phyloP scores from a whole-genome alignment of 30 jellyfish, hydroid and myxozoan species.

The Turritopsis rubra region DNA sequence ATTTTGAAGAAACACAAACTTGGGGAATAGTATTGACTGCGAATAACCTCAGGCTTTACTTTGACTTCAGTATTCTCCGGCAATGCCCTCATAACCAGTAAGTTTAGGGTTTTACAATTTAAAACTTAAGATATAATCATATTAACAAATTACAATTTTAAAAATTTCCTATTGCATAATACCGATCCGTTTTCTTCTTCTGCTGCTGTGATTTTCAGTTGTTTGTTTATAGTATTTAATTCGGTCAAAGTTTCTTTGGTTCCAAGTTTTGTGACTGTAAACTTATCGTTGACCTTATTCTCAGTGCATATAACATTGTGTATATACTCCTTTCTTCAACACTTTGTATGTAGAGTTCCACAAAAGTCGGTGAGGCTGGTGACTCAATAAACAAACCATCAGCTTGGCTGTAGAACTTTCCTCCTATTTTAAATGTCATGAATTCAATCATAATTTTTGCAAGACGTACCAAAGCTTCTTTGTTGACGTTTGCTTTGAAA shows the following conservation, averaged over 20 bases:
- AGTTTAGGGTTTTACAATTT: no score
- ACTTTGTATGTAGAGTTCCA: neutral
- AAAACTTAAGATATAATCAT: no score
- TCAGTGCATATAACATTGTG: neutral
- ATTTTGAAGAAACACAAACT: no score
- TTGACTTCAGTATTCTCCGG: no score
- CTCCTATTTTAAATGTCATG: no score
- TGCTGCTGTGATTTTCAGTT: neutral
- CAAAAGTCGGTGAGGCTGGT: neutral
- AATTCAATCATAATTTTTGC: neutral
- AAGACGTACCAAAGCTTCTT: neutral
- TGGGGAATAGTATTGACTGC: no score
- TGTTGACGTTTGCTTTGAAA: neutral
- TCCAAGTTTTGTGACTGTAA: neutral
- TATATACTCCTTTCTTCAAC: neutral
- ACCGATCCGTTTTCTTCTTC: neutral
- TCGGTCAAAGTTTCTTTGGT: neutral
- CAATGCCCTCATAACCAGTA: no score
- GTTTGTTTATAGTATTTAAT: no score
- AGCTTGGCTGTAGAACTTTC: neutral
- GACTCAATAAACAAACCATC: slow-evolving; percentile 8
- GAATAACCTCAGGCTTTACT: no score
- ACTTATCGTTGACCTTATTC: neutral
- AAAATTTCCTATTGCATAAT: no score
- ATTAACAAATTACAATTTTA: no score